Percentiles rank a stretch among this genome's conserved stretches.
phyloP scores from a whole-genome alignment of 2,888 invertebrate genomes.

The Dyspetes luteomarginatus region DNA sequence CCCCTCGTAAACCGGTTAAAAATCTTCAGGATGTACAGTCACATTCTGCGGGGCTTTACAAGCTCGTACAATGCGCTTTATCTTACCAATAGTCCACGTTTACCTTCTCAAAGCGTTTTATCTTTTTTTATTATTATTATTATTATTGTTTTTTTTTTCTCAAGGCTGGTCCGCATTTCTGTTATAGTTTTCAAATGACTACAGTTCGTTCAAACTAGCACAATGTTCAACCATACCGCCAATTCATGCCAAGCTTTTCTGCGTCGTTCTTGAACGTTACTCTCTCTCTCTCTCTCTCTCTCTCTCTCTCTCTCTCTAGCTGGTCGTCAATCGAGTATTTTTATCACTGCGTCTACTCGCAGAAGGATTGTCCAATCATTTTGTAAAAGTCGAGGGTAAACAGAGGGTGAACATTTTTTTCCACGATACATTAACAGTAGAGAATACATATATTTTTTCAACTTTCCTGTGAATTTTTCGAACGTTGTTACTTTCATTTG shows the following conservation, averaged over 20 bases:
- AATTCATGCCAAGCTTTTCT: neutral
- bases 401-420: neutral
- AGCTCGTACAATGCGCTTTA: slow-evolving; percentile 57
- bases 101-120: neutral
- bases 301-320: no score
- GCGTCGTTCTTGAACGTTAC: neutral
- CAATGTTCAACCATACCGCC: slow-evolving; percentile 12
- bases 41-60: slow-evolving; percentile 55
- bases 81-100: slow-evolving; percentile 40
- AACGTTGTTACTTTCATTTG: neutral
- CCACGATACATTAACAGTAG: neutral
- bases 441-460: slow-evolving; percentile 26
- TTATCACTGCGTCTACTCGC: slow-evolving; percentile 32
- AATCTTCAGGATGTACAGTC: slow-evolving; percentile 52
- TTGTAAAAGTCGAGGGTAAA: slow-evolving; percentile 39
- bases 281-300: neutral
- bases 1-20: neutral
- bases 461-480: neutral
- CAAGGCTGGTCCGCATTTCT: slow-evolving; percentile 18
- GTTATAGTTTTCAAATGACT: slow-evolving; percentile 54
- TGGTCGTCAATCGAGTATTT: slow-evolving; percentile 12
- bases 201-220: slow-evolving; percentile 32
- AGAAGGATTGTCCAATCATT: slow-evolving; percentile 42
- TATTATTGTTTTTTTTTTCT: neutral
- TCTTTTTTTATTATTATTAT: neutral